These are phyloP conservation scores for Lycocorax pyrrhopterus DNA, from an alignment of 2,113 vertebrate genomes.

Conservation along the genomic window DNA sequence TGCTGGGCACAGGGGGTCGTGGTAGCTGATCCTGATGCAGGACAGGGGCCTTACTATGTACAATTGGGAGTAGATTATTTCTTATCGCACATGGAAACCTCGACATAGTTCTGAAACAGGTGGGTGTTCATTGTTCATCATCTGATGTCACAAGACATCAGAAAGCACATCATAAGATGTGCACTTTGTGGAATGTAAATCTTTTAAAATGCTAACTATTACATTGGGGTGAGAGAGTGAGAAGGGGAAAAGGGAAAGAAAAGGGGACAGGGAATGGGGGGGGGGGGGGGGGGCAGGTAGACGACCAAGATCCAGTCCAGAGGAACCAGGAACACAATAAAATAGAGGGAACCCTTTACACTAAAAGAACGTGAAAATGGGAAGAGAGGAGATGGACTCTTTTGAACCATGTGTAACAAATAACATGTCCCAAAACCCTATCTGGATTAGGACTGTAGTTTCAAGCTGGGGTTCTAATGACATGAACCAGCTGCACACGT, in stretches of 20 bases:
- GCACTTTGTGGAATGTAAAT: conserved; percentile 67
- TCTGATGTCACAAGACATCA: conserved; percentile 42
- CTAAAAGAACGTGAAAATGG: background rate
- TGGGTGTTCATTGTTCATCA: conserved; percentile 13
- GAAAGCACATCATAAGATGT: conserved; percentile 40
- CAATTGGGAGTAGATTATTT: conserved; percentile 56
- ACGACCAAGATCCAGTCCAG: background rate
- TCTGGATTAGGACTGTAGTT: conserved; percentile 29
- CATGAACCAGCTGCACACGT: conserved; percentile 23
- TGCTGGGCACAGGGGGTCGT: background rate
- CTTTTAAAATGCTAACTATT: conserved; percentile 56
- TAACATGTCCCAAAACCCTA: conserved; percentile 37
- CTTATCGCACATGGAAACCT: conserved; percentile 59
- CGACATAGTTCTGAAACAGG: background rate
- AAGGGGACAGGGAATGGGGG: background rate
- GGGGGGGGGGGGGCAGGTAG: too few species aligned
- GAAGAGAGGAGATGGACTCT: background rate
- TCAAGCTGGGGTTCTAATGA: conserved; percentile 46
- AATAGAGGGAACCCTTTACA: background rate
- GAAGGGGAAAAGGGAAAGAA: background rate
- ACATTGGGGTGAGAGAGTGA: background rate
- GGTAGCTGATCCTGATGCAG: conserved; percentile 42
- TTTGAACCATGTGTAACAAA: conserved; percentile 66
- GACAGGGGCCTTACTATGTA: conserved; percentile 29
- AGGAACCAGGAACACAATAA: background rate